A percentile compares a stretch with the other conserved stretches of the same genome.
Conservation (phyloP, 1,140 invertebrate genomes). For the Colletes gigas region DNA sequence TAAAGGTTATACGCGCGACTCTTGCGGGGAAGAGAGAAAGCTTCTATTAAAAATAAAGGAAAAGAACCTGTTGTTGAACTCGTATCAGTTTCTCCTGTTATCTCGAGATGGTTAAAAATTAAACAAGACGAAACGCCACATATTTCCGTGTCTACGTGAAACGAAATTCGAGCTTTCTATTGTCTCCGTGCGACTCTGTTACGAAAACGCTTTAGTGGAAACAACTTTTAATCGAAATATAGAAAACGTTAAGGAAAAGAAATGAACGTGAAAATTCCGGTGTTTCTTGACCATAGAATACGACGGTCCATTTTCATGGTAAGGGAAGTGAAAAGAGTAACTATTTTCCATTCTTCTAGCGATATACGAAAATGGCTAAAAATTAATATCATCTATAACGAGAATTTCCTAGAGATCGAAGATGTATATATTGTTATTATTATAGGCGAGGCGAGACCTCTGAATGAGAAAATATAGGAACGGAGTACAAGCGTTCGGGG, state of each 20-base stretch:
- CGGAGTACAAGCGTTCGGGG: slow-evolving; percentile 62
- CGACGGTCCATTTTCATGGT: not conserved
- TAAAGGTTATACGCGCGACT: slow-evolving; percentile 9
- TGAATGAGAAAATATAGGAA: slow-evolving; percentile 56
- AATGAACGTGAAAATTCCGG: not conserved
- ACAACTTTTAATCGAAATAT: slow-evolving; percentile 9
- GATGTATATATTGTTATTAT: slow-evolving; percentile 63
- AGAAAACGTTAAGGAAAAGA: not conserved
- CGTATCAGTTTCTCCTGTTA: not conserved
- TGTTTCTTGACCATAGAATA: not conserved
- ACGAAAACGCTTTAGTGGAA: not conserved
- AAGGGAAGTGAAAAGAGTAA: slow-evolving; percentile 33
- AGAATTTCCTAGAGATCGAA: slow-evolving; percentile 66
- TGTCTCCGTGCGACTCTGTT: not conserved
- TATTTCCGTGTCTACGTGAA: not conserved
- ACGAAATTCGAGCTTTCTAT: not conserved
- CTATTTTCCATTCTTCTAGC: slow-evolving; percentile 65
- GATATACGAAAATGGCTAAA: slow-evolving; percentile 63
- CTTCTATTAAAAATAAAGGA: not conserved
- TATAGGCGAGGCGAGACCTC: not conserved
- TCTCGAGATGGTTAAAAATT: not conserved
- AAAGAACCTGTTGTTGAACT: not conserved
- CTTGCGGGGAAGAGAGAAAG: slow-evolving; percentile 18
- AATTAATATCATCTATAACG: slow-evolving; percentile 61
- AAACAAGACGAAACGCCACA: not conserved